Conservation (phyloP, 2,113 vertebrate genomes). For the Heterotilapia buettikoferi region DNA sequence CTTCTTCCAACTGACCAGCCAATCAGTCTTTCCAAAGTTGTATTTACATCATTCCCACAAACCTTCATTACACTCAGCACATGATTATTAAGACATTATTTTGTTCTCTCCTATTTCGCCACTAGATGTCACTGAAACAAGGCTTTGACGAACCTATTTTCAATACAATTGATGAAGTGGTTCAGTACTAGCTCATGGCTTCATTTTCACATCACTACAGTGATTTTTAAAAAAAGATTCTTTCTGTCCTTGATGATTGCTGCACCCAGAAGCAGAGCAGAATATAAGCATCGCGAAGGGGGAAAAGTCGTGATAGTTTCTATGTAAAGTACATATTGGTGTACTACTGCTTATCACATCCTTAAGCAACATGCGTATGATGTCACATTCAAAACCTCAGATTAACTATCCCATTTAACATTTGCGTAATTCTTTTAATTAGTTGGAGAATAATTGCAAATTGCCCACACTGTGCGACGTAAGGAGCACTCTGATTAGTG, state of each 20-base stretch:
- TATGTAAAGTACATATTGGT: background rate
- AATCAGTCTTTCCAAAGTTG: background rate
- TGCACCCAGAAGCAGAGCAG: background rate
- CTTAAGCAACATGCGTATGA: background rate
- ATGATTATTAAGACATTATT: background rate
- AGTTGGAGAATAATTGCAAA: background rate
- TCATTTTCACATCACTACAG: background rate
- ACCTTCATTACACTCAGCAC: background rate
- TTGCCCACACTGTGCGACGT: background rate
- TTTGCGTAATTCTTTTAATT: background rate
- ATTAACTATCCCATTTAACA: background rate
- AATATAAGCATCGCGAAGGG: background rate
- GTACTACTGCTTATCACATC: background rate
- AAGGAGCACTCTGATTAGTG: background rate
- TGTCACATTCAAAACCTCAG: background rate
- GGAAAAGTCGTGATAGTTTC: background rate
- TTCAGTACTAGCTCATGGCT: background rate
- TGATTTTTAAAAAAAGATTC: accelerated
- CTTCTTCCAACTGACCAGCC: background rate
- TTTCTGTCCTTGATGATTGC: background rate
- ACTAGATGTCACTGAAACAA: background rate
- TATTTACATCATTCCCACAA: background rate
- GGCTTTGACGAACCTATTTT: background rate
- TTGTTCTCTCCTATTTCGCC: background rate
- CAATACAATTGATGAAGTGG: background rate